Evolutionary conservation across 2,797 vertebrate species (phyloP), one percentile per base, ranked within the genome.

Genomic region (Myiotriccus ornatus): DNA sequence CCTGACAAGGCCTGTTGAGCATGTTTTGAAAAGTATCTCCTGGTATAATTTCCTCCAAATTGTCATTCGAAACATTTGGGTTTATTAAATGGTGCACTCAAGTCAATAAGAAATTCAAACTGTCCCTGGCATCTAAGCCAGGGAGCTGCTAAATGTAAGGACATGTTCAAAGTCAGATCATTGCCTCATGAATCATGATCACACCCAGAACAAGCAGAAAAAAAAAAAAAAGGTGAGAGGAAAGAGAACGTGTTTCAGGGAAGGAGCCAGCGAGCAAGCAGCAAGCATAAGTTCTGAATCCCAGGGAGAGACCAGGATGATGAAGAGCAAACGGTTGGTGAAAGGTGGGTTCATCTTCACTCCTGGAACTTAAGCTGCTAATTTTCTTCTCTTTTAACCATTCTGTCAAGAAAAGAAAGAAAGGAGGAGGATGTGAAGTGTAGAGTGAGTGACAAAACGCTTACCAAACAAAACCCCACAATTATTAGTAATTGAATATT

Each of bases 401-500:
- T 28, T 62, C 43, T 76, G 43, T 84, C 53, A 69, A 52, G 39
- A 59, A 68, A 41, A 77, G 67, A 86, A 43, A 73, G 87, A 47
- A 77, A 92, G 52, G 30, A 50, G 34, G 86, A 94, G 64, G 81
- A 73, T 56, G n/a, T 68, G 90, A 93, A 94, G 59, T 95, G 90
- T 94, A 63, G 88, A 81, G 53, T 86, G 76, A 93, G 89, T 94
- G 89, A 95, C 96, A 96, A 93, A 90, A 90, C 2, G 68, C 80
- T 95, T 95, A 74, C 80, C 63, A 96, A 95, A 96, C 93, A 93
- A 95, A 97, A 97, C 78, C 80, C 68, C 81, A 75, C 71, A 93
- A 96, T 95, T 96, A 92, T 91, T 95, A 94, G 90, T 94, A 95
- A 95, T 95, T 97, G 94, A 94, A 87, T 96, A 89, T 98, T 97